phyloP scores from a whole-genome alignment of 2,113 vertebrate genomes.

The Salvator merianae region DNA sequence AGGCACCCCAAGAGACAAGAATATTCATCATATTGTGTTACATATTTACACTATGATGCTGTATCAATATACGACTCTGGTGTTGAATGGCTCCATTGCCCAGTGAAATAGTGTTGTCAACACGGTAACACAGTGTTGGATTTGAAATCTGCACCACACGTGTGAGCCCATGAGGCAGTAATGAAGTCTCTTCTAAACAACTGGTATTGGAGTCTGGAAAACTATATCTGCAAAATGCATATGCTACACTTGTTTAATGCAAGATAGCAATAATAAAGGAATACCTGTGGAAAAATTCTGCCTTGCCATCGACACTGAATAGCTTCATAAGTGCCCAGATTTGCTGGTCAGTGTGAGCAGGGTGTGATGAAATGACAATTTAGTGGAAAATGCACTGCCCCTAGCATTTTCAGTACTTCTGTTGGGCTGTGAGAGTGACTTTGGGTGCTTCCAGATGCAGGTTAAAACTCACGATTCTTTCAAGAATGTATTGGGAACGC shows the following conservation, averaged over 20 bases:
- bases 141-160: fast-evolving
- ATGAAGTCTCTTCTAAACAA: neutral
- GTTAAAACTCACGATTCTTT: no score
- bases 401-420: neutral
- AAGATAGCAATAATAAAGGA: neutral
- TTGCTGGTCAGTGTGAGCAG: fast-evolving
- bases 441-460: no score
- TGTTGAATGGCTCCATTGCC: neutral
- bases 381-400: neutral
- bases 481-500: no score
- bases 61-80: neutral
- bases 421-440: neutral
- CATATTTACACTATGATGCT: neutral
- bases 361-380: neutral
- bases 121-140: fast-evolving
- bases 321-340: neutral
- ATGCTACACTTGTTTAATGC: neutral
- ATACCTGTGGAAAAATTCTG: neutral
- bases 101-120: neutral
- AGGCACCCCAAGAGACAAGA: slow-evolving; percentile 26
- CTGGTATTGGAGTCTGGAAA: neutral
- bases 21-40: slow-evolving; percentile 38
- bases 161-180: neutral
- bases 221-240: neutral
- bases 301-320: neutral